Base-by-base conservation (phyloP, 2,797 vertebrate species). In the Gymnothorax javanicus region DNA sequence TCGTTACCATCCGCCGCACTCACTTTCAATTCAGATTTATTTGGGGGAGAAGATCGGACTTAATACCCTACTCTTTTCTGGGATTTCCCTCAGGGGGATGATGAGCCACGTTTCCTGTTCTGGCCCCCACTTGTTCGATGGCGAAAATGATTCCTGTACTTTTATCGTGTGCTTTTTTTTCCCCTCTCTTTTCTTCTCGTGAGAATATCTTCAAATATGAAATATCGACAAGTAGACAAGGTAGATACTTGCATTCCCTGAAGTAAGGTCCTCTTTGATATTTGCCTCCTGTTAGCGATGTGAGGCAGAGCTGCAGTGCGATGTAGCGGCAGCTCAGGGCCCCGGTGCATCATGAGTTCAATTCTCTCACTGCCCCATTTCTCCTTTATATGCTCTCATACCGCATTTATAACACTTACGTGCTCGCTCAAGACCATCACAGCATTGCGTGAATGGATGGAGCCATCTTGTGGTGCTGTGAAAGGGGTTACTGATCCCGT, bases 241-340 rank as follows among this genome's bases (percentile, higher is more conserved):
- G 94, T 95, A 94, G 95, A 96, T 96, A 94, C 96, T 96, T 96
- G 93, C 96, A 93, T 94, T 95, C 96, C 92, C 94, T 95, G 92
- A 96, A 95, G 95, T 95, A 94, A 94, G 89, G 94, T 93, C 93
- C 92, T 91, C 90, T 90, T 91, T n/a, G 92, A 95, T 93, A 93
- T 93, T 94, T 17, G 93, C 94, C 90, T 92, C 93, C 89, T 90
- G 91, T 90, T 93, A 92, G 91, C 93, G 94, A 94, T 90, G 89
- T 94, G 94, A 92, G 88, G 88, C 94, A 96, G 94, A 94, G 86
- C 94, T 92, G 90, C 90, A 92, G 90, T 91, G 27, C 43, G 11
- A 27, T 33, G 86, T 88, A 87, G 91, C 89, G 88, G 88, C 83
- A 62, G 90, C 58, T 89, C 86, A 84, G 90, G 89, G 90, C 92